Base-by-base conservation (phyloP, 2,113 vertebrate species). In the Salvelinus fontinalis region DNA sequence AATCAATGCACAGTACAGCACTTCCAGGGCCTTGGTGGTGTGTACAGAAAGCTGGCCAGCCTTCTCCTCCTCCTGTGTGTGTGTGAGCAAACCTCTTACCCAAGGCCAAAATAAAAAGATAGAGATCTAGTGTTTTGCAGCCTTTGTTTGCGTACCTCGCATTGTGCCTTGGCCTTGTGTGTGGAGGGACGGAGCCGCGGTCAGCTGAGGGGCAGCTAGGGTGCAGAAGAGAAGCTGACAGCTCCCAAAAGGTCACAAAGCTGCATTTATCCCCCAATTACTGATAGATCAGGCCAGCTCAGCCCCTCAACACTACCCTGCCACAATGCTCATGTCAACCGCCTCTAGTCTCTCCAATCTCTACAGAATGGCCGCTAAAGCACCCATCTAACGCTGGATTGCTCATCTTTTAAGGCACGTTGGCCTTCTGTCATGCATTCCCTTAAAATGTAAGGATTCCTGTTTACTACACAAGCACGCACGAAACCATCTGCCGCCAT, bases 401-500 rank as follows among this genome's bases (percentile, higher is more conserved):
- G 2, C 9, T 44, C 39, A 11, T 44, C 9, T 44, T 44, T 44
- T 44, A 44, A 44, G 39, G 39, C 39, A 44, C 84, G 88, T 87
- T 92, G 88, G 80, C 89, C 90, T 89, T 88, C 83, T 80, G 82
- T 88, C 88, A 85, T 83, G 84, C 79, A 34, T 80, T 83, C 84
- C 87, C 85, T 87, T 75, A 82, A 83, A 84, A 70, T 79, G 85
- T 70, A 24, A 74, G 76, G 22, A 70, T 87, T 90, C 84, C 86
- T 82, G 83, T 87, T 89, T 89, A 91, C 88, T 87, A 92, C 83
- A 88, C 87, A 77, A 78, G 81, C 86, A 87, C 87, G 89, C 89
- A 89, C 80, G 67, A 74, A 92, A 89, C 91, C 90, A 93, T 93
- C 91, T 92, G 90, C 89, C 85, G 80, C 76, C 85, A 73, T 83